These are phyloP conservation scores for Pelagia noctiluca DNA, from an alignment of 30 jellyfish, hydroid and myxozoan genomes.

Conservation along the genomic window DNA sequence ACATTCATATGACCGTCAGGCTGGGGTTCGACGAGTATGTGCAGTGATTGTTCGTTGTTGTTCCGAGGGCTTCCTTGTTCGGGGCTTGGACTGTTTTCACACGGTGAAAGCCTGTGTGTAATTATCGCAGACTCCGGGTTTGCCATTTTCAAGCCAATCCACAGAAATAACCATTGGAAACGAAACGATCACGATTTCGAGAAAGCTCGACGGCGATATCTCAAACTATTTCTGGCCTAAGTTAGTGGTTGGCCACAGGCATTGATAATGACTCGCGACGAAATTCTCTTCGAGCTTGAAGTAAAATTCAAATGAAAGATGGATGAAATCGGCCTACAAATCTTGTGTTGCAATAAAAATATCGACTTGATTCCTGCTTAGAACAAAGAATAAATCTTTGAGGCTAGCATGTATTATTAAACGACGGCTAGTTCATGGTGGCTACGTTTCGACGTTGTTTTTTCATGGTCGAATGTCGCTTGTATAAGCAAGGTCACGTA, in stretches of 20 bases:
- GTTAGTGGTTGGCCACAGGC: slow-evolving; percentile 64
- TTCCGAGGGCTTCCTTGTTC: slow-evolving; percentile 85
- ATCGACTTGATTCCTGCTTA: slow-evolving; percentile 26
- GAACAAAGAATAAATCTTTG: slow-evolving; percentile 48
- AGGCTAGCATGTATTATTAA: slow-evolving; percentile 61
- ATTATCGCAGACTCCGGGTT: slow-evolving; percentile 58
- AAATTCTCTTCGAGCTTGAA: neutral
- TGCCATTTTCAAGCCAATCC: slow-evolving; percentile 6
- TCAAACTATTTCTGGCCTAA: slow-evolving; percentile 9
- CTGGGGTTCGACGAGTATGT: slow-evolving; percentile 94
- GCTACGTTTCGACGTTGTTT: slow-evolving; percentile 62
- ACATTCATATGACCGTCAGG: slow-evolving; percentile 92
- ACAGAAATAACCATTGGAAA: too few relatives aligned
- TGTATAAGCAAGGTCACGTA: slow-evolving; percentile 76
- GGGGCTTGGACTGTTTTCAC: slow-evolving; percentile 78
- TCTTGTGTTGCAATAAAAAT: neutral
- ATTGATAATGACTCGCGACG: neutral
- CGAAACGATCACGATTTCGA: slow-evolving; percentile 52
- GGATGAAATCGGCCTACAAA: neutral
- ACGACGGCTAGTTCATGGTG: slow-evolving; percentile 71
- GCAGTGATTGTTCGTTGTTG: slow-evolving; percentile 83
- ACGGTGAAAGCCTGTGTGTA: slow-evolving; percentile 69
- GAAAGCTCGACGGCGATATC: neutral
- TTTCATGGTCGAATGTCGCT: slow-evolving; percentile 76
- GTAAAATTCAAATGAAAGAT: too few relatives aligned